phyloP scores from a whole-genome alignment of 2,888 invertebrate genomes.

The Salticus scenicus region DNA sequence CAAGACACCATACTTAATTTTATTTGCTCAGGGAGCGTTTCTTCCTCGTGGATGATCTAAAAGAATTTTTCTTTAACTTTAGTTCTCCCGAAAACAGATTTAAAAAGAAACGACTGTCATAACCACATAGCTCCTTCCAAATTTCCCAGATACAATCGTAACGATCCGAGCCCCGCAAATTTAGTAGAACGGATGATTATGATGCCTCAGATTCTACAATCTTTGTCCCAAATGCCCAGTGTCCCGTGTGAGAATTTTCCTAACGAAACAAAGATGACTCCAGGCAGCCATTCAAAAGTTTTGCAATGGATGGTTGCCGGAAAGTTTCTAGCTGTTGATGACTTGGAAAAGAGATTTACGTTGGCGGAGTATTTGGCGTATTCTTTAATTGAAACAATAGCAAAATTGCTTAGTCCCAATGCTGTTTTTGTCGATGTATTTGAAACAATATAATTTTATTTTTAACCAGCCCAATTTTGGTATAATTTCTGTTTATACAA shows the following conservation, averaged over 20 bases:
- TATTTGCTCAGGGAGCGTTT: not conserved
- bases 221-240: constrained; percentile 65
- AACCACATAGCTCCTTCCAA: not conserved
- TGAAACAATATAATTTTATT: no score
- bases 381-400: no score
- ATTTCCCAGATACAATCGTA: constrained; percentile 37
- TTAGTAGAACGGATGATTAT: constrained; percentile 40
- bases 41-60: not conserved
- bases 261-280: constrained; percentile 69
- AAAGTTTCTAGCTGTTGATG: constrained; percentile 26
- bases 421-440: no score
- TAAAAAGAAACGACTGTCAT: constrained; percentile 6
- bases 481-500: no score
- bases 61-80: not conserved
- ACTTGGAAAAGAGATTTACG: constrained; percentile 6
- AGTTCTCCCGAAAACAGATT: not conserved
- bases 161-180: constrained; percentile 27
- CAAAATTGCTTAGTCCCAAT: no score
- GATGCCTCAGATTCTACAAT: constrained; percentile 45
- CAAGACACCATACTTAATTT: not conserved
- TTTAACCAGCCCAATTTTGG: no score
- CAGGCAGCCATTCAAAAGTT: constrained; percentile 64
- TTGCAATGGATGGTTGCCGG: constrained; percentile 36
- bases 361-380: not conserved
- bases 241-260: constrained; percentile 66